Base-by-base conservation (phyloP, 64 coral and sea anemone genomes). In the Montipora foliosa region DNA sequence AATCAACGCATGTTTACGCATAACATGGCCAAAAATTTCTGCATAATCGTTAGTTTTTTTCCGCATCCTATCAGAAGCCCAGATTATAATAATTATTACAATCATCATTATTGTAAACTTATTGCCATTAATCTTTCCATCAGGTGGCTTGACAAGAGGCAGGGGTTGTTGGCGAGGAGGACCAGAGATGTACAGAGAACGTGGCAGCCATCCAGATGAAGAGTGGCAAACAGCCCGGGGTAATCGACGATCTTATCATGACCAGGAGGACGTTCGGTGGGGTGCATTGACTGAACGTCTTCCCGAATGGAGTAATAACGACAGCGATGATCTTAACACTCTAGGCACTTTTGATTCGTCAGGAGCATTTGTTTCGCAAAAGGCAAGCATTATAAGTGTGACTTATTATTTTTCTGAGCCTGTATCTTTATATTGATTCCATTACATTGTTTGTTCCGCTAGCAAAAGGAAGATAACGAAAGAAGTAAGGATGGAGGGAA, bases 281-380 rank as follows among this genome's bases (percentile, higher is more conserved):
- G 61, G 60, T 62, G 12, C 69, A 72, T 75, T 76, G 3, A 74
- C 19, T 80, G 92, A 93, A 37, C 49, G 87, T 15, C 55, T 97
- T 71, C 97, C 97, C 11, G 97, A 99, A 67, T 99, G 97, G 97
- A 96, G 97, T 83, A 95, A 95, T 88, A 83, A 93, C 20, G 95
- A 88, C 68, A 78, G 82, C 19, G 97, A 91, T 61, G 93, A 92
- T 59, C 94, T 99, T 87, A 93, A 94, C 75, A 91, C 91, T 12
- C 88, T 92, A 9, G 97, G 97, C 3, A 92, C 97, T 20, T 99
- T 99, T 89, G 93, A 94, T 83, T 91, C 95, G 24, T 87, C 92
- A 67, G 94, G 88, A 66, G 92, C 92, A 58, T 93, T 93, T 88
- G 77, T 85, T n/a, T 93, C 62, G 8, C 67, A 83, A 8, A 93